phyloP scores from a whole-genome alignment of 2,797 vertebrate species.

The Argyrosomus regius region DNA sequence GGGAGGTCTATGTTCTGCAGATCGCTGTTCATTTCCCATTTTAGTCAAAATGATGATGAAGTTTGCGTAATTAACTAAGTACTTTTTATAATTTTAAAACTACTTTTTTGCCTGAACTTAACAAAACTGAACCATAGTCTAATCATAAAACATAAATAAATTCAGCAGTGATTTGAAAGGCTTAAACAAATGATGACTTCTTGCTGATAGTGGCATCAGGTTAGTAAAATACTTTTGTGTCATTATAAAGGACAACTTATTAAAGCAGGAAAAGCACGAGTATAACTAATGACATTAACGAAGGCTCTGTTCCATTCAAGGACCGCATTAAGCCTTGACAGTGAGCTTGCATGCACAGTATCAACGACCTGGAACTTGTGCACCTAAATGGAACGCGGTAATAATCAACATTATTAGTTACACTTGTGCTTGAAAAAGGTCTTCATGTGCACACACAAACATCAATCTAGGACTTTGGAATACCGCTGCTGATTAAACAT shows the following conservation, averaged over 20 bases:
- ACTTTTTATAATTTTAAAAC: no score
- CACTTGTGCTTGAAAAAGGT: neutral
- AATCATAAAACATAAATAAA: no score
- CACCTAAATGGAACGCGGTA: neutral
- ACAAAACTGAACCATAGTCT: no score
- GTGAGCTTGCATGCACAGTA: neutral
- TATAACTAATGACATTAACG: conserved; percentile 5
- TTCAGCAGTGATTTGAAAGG: no score
- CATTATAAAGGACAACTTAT: neutral
- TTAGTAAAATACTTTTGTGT: no score
- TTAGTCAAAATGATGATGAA: no score
- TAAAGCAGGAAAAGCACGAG: neutral
- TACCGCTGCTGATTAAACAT: neutral
- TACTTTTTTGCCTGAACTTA: no score
- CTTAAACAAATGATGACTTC: no score
- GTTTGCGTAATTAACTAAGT: no score
- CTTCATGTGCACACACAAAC: neutral
- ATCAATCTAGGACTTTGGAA: neutral
- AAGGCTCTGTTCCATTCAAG: neutral
- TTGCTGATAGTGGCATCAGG: no score
- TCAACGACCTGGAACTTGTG: conserved; percentile 5
- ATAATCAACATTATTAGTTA: conserved; percentile 27
- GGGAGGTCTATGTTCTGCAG: no score
- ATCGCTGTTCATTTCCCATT: no score
- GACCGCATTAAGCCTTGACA: neutral